Conservation (phyloP, 2,888 invertebrate species). For the Nebria salina region DNA sequence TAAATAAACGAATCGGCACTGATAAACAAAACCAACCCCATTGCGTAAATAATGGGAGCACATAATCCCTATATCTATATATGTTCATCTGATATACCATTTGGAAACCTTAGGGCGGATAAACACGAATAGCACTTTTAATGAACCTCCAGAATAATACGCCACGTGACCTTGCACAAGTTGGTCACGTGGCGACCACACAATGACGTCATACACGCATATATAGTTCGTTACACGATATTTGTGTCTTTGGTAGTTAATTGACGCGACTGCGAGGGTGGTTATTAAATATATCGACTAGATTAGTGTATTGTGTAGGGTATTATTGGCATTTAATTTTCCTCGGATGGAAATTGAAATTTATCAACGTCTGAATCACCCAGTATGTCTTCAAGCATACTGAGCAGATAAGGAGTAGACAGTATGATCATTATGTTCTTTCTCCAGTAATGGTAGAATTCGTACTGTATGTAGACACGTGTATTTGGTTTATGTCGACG, state of each 20-base stretch:
- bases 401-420: neutral
- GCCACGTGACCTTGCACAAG: neutral
- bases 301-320: neutral
- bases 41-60: neutral
- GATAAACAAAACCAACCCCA: too few species aligned
- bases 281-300: neutral
- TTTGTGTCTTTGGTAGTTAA: neutral
- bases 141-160: neutral
- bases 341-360: too few species aligned
- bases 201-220: neutral
- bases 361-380: neutral
- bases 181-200: neutral
- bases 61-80: slow-evolving; percentile 1
- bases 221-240: neutral
- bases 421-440: neutral
- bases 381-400: neutral
- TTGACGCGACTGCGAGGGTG: neutral
- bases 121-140: neutral
- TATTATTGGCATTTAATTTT: neutral
- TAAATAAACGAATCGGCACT: too few species aligned
- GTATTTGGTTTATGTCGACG: neutral
- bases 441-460: neutral
- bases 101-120: neutral
- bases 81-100: neutral
- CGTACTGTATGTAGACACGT: neutral